Evolutionary conservation across 2,113 vertebrate genomes (phyloP).

Genomic region (Nipponia nippon): DNA sequence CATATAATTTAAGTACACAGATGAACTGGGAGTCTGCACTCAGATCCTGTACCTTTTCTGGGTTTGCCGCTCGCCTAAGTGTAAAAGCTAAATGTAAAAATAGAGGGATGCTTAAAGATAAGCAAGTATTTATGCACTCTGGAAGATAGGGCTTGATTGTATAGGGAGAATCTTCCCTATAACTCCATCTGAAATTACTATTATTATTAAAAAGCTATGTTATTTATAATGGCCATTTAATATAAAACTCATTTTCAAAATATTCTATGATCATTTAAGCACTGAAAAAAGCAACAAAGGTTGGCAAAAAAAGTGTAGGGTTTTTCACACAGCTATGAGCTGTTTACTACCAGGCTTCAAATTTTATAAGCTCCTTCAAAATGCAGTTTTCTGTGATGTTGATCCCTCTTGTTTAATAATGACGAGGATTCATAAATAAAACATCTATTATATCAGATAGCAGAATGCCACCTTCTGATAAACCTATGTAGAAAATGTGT

Average conservation of each 20-base stretch:
- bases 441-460: constrained; percentile 28
- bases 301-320: background rate
- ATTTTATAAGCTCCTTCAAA: constrained; percentile 18
- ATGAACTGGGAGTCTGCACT: background rate
- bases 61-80: background rate
- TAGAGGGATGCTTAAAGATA: background rate
- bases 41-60: background rate
- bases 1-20: background rate
- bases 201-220: background rate
- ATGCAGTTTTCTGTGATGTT: constrained; percentile 27
- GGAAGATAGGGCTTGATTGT: background rate
- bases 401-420: constrained; percentile 46
- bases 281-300: background rate
- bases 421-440: constrained; percentile 66
- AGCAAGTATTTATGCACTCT: background rate
- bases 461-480: constrained; percentile 2
- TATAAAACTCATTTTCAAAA: background rate
- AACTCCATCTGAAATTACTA: background rate
- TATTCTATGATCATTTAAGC: background rate
- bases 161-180: background rate
- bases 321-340: background rate
- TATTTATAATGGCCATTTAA: background rate
- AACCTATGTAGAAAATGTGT: too few relatives aligned
- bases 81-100: background rate
- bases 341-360: background rate